phyloP scores from a whole-genome alignment of 2,888 invertebrate genomes.

The Agonopterix subpropinquella region DNA sequence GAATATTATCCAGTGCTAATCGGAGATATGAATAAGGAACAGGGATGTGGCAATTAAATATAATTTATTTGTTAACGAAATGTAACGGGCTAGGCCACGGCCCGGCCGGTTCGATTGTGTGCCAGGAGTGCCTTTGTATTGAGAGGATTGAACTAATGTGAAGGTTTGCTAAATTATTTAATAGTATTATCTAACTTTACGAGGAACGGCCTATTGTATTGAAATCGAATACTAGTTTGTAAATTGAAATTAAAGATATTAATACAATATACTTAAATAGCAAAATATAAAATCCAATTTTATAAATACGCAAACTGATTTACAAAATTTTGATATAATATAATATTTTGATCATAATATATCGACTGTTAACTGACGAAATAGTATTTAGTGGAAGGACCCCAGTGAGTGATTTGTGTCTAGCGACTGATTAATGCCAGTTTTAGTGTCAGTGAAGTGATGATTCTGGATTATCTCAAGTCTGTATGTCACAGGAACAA shows the following conservation, averaged over 20 bases:
- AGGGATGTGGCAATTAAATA: slow-evolving; percentile 32
- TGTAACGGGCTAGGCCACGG: slow-evolving; percentile 22
- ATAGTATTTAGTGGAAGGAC: not conserved
- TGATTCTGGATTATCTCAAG: slow-evolving; percentile 13
- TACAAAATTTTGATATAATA: not conserved
- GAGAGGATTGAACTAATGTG: slow-evolving; percentile 30
- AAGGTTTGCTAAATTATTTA: slow-evolving; percentile 32
- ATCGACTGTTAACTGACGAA: slow-evolving; percentile 1
- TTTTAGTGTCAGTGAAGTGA: not conserved
- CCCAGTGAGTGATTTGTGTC: slow-evolving; percentile 5
- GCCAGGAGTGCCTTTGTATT: slow-evolving; percentile 51
- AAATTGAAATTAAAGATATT: slow-evolving; percentile 1
- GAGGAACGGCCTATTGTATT: slow-evolving; percentile 29
- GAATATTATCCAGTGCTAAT: slow-evolving; percentile 19
- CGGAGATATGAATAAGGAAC: slow-evolving; percentile 16
- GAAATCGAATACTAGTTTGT: slow-evolving; percentile 30
- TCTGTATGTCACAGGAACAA: slow-evolving; percentile 37
- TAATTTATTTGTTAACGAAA: slow-evolving; percentile 23
- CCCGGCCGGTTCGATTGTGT: slow-evolving; percentile 26
- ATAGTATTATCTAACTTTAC: slow-evolving; percentile 47
- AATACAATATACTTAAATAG: not conserved
- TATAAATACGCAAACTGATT: slow-evolving; percentile 1
- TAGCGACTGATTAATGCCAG: not conserved
- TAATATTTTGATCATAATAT: not conserved
- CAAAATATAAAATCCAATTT: not conserved